Conservation (phyloP, 2,888 invertebrate species). For the Epiblema foenella region DNA sequence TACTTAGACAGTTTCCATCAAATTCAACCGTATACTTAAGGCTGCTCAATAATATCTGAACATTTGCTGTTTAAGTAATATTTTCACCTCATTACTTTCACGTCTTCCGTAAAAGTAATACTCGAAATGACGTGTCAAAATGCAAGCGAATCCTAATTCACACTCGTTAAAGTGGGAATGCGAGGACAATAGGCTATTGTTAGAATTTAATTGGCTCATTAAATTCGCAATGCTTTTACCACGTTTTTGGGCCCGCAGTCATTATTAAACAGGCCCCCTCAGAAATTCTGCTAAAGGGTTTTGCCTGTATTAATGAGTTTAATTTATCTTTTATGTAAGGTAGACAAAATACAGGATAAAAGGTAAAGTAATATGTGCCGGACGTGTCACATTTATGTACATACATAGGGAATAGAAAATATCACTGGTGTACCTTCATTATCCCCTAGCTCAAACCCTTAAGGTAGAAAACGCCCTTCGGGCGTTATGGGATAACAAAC, state of each 20-base stretch:
- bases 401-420: no score
- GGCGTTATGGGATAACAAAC: no score
- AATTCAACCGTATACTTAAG: no score
- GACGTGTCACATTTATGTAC: no score
- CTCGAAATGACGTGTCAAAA: slow-evolving; percentile 21
- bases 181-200: slow-evolving; percentile 37
- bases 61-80: no score
- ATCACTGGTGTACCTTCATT: no score
- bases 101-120: neutral
- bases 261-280: neutral
- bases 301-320: neutral
- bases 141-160: slow-evolving; percentile 27
- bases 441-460: no score
- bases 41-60: no score
- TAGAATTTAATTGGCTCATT: slow-evolving; percentile 31
- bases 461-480: no score
- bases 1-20: no score
- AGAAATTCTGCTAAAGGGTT: neutral
- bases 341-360: neutral
- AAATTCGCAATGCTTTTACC: slow-evolving; percentile 25
- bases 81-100: neutral
- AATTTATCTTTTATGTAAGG: neutral
- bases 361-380: no score
- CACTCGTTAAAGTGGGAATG: slow-evolving; percentile 26
- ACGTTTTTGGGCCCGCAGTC: slow-evolving; percentile 3